Evolutionary conservation across 2,888 invertebrate genomes (phyloP), one percentile per base, ranked within the genome.

Genomic region (Rotaria macrura): DNA sequence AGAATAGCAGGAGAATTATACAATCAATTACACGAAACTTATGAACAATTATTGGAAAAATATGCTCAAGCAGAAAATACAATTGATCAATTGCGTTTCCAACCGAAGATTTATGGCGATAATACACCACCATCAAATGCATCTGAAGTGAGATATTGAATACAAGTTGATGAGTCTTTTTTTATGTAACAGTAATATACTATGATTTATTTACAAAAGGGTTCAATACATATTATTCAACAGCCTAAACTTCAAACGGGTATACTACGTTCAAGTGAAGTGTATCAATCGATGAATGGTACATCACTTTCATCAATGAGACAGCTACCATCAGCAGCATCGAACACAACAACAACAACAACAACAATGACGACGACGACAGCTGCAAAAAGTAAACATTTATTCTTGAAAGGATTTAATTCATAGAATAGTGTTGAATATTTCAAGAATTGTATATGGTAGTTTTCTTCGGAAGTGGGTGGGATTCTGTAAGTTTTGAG

Each of bases 11-110:
- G 84, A 47, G 84, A 84, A 34, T 34, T 84, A 47, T 49, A 84
- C n/a, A 86, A 84, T 84, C 52, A 86, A 74, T 55, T 86, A 10
- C 86, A 86, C 34, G 65, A 84, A 79, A 86, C 84, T 83, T 86
- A 86, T 49, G 55, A 43, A 23, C 23, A 74, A 34, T 83, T 86
- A 83, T 85, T 86, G 57, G 84, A 86, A 47, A 84, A 86, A 49
- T 86, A 86, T 83, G 86, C 86, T 74, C 84, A 86, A 83, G 86
- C 86, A n/a, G 86, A 86, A 57, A 86, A 86, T 79, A 84, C 84
- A 1, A 86, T 86, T 29, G 86, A 86, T 86, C 79, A 84, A 23
- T 84, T 86, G 54, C 52, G 86, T 43, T 52, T 86, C 12, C 79
- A 85, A 83, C 83, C 84, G 7, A 83, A 85, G 52, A 25, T 84